These are phyloP conservation scores for Oxycera nigricornis DNA, from an alignment of 2,888 invertebrate genomes.

Conservation along the genomic window DNA sequence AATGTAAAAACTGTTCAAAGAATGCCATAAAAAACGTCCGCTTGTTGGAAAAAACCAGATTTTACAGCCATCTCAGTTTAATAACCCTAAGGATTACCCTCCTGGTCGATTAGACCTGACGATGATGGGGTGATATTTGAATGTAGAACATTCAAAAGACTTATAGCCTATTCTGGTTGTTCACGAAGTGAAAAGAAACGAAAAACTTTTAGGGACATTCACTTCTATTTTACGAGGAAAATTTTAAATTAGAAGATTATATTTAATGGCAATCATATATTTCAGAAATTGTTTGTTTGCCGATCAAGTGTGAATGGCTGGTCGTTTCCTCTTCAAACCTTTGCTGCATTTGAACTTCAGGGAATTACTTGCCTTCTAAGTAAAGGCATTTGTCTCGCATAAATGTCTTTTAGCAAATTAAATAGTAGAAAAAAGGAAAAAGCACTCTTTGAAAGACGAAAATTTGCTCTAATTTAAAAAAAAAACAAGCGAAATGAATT, in stretches of 20 bases:
- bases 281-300: slow-evolving; percentile 45
- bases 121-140: slow-evolving; percentile 43
- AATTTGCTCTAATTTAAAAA: no score
- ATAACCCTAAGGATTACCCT: slow-evolving; percentile 44
- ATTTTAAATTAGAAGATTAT: slow-evolving; percentile 48
- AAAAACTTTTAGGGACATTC: slow-evolving; percentile 39
- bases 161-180: slow-evolving; percentile 1
- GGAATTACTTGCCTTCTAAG: background rate
- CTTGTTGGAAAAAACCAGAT: slow-evolving; percentile 8
- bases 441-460: no score
- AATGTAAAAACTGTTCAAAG: slow-evolving; percentile 20
- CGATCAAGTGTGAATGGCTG: no score
- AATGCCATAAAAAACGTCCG: slow-evolving; percentile 27
- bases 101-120: slow-evolving; percentile 46
- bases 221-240: slow-evolving; percentile 45
- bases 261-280: slow-evolving; percentile 47
- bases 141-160: slow-evolving; percentile 43
- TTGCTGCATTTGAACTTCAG: no score
- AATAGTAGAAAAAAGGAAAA: no score
- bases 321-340: no score
- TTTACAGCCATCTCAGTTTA: slow-evolving; percentile 35
- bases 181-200: background rate
- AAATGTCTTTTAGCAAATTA: no score
- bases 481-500: no score
- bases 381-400: no score